Base-by-base conservation (phyloP, 2,888 invertebrate species). In the Elgonia sp. region DNA sequence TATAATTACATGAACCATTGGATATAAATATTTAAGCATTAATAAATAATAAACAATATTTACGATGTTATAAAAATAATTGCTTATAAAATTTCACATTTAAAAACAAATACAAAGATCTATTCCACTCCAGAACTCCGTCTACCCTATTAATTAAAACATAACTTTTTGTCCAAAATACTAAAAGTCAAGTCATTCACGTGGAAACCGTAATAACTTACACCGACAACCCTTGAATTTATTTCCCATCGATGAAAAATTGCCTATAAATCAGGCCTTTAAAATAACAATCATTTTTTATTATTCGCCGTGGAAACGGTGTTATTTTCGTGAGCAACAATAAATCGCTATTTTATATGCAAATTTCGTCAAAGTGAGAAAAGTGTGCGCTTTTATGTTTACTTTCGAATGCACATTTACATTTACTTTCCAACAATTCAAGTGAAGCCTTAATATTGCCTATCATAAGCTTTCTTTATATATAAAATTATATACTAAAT, bases 381-480 rank as follows among this genome's bases (percentile, higher is more conserved):
- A 86, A 86, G 50, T n/a, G 69, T 39, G 60, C 67, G 53, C 57
- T 77, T 81, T 77, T 84, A 84, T 84, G 84, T 77, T 84, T 84
- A 77, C 84, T 84, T 84, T 84, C 84, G 63, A 84, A 77, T 72
- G 70, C 21, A 57, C 80, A 77, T 86, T 86, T 82, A 70, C 86
- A 77, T 86, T 77, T 86, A 86, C 86, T 86, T 86, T 86, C 86
- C 81, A 86, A 29, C 70, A 53, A 81, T 81, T 72, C 65, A 46
- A 65, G 75, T 65, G 39, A 2, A 72, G 50, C 21, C 63, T 60
- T 70, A 86, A 75, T 75, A 86, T 75, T 62, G 67, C 50, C 57
- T 29, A 73, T 65, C 73, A 57, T 46, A 80, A 75, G 80, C 75
- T 86, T 86, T 86, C 85, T 86, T 81, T 76, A 60, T 21, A 67